Base-by-base conservation (phyloP, 2,797 vertebrate species). In the Danio tinwini region DNA sequence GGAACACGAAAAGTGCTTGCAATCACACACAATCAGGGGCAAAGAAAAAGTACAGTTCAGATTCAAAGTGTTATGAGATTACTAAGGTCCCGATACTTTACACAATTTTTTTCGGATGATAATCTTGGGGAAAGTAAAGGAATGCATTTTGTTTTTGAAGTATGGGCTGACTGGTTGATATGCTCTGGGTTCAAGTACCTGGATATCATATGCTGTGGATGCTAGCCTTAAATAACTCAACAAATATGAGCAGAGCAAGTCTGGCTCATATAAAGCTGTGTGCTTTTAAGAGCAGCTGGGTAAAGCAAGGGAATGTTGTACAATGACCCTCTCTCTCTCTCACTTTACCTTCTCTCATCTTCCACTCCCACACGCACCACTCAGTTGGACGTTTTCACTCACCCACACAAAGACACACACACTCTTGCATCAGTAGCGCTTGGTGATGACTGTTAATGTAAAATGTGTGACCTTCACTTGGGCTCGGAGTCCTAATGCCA, bases 371-470 rank as follows among this genome's bases (percentile, higher is more conserved):
- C 76, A 78, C 67, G 78, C 67, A 78, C 76, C 67, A 78, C 76
- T 78, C 76, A 53, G 47, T 71, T 59, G 59, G 52, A 80, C 59
- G 10, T 45, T 78, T 69, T 61, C 74, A 78, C 69, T 63, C 68
- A 67, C 68, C 72, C 73, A 78, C 81, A 73, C 69, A 80, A 45
- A 78, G 58, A 78, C 77, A 77, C 74, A 77, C 63, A 61, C 64
- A 55, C 55, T 70, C 78, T 82, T 73, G 68, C 69, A 81, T 67
- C 82, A 77, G 47, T 65, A 49, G 71, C 39, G 37, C 39, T 73
- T 69, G 39, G 63, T 76, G 78, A 83, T 81, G 65, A 85, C 81
- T 85, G 83, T 64, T 85, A 86, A 86, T 86, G 76, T 85, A 86
- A 86, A 84, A 86, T 29, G 85, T 86, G 85, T 59, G 76, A 86